Conservation (phyloP, 2,113 vertebrate species). For the Enhydra lutris region DNA sequence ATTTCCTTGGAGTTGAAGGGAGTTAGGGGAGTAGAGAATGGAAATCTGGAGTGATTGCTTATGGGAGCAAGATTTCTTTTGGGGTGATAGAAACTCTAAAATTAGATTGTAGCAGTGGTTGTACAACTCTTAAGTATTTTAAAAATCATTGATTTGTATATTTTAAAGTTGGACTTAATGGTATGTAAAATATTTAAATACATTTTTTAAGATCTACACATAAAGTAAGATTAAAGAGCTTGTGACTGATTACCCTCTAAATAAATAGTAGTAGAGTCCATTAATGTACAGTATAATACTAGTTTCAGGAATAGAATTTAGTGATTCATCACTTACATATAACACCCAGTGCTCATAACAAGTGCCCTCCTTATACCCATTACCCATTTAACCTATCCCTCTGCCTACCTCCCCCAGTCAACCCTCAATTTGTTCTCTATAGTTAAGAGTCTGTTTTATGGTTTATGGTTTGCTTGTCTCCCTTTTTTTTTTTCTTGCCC, state of each 20-base stretch:
- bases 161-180: not conserved
- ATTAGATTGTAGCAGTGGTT: conserved; percentile 16
- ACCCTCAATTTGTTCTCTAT: not conserved
- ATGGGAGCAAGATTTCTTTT: not conserved
- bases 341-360: not conserved
- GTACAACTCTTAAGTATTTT: not conserved
- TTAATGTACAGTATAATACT: not conserved
- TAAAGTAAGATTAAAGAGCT: not conserved
- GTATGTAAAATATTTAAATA: not conserved
- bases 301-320: not conserved
- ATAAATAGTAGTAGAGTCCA: not conserved
- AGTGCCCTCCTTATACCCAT: not conserved
- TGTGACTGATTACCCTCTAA: not conserved
- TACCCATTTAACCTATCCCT: not conserved
- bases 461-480: not conserved
- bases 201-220: not conserved
- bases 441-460: not conserved
- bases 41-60: not conserved
- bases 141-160: not conserved
- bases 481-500: not conserved
- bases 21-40: not conserved
- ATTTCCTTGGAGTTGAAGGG: not conserved
- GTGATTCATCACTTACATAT: not conserved
- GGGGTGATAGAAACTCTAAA: not conserved
- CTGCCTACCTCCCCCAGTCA: not conserved